These are phyloP conservation scores for Macrosoma leucophasiata DNA, from an alignment of 2,888 invertebrate genomes.

Conservation along the genomic window DNA sequence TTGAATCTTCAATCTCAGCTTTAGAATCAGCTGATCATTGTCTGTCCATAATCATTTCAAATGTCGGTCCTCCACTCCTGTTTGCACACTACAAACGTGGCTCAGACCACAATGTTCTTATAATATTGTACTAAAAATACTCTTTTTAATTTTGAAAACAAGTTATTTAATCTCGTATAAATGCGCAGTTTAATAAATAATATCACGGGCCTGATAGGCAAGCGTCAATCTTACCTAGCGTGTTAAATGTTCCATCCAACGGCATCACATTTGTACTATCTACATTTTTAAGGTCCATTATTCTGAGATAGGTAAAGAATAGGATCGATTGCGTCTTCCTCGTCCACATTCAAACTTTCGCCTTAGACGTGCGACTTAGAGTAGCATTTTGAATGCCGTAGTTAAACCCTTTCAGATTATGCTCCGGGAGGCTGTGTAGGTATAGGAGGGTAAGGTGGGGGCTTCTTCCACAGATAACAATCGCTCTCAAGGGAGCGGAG, in stretches of 20 bases:
- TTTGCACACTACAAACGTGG: too few relatives aligned
- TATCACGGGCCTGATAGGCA: not conserved
- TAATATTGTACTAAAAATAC: too few relatives aligned
- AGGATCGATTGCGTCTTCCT: constrained; percentile 28
- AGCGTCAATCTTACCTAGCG: constrained; percentile 8
- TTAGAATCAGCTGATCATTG: too few relatives aligned
- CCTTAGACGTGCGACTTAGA: constrained; percentile 31
- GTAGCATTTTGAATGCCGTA: constrained; percentile 34
- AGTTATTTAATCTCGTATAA: too few relatives aligned
- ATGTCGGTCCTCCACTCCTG: too few relatives aligned
- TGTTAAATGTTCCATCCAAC: constrained; percentile 26
- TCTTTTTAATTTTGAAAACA: too few relatives aligned
- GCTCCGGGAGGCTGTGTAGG: constrained; percentile 47
- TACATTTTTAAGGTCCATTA: constrained; percentile 26
- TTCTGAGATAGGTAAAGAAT: constrained; percentile 22
- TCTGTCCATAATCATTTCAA: too few relatives aligned
- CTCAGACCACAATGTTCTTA: too few relatives aligned
- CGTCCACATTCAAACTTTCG: constrained; percentile 15
- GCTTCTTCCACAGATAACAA: constrained; percentile 66
- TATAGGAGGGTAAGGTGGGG: constrained; percentile 56
- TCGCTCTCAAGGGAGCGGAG: constrained; percentile 51
- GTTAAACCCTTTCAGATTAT: constrained; percentile 67
- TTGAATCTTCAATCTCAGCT: too few relatives aligned
- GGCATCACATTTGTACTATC: constrained; percentile 19
- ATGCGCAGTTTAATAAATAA: too few relatives aligned